Base-by-base conservation (phyloP, 2,113 vertebrate genomes). In the Myotis brandtii region DNA sequence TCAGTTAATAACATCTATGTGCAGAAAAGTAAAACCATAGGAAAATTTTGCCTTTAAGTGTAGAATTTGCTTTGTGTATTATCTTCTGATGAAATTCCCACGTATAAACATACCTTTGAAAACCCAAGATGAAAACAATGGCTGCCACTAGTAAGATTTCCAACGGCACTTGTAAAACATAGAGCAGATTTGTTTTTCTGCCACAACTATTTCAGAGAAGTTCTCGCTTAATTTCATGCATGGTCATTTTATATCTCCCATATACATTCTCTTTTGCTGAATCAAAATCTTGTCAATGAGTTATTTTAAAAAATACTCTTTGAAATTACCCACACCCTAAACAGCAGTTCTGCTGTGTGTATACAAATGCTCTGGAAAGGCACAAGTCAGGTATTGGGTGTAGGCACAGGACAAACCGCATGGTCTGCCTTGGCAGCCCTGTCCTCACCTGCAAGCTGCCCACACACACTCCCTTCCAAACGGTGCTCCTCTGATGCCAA, bases 381-480 rank as follows among this genome's bases (percentile, higher is more conserved):
- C 90, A 72, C 91, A 81, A 97, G 90, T 77, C 95, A 95, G 92
- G 94, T 86, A 82, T 72, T 96, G 97, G 95, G 89, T 96, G 97
- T 97, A 93, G 96, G 90, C 95, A 91, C 97, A 95, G 81, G 90
- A 95, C 95, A 97, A 91, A 98, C 97, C 97, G 50, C 97, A 97
- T 89, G 86, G 93, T 73, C 97, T 94, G 96, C 96, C 89, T 97
- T 96, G 97, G 97, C 96, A 97, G 91, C 79, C 50, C 73, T 91
- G 50, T 50, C 72, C 90, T 97, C 97, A 97, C 95, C 97, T 97
- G 97, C 96, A 96, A 92, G 76, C 95, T 96, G 96, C 92, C 97
- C 96, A 97, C 96, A 97, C 93, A 96, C 92, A 77, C 95, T 95
- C 93, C 32, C 69, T 94, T 95, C 97, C 96, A 97, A 91, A 96